phyloP scores from a whole-genome alignment of 2,797 vertebrate species.

The Merluccius polli region DNA sequence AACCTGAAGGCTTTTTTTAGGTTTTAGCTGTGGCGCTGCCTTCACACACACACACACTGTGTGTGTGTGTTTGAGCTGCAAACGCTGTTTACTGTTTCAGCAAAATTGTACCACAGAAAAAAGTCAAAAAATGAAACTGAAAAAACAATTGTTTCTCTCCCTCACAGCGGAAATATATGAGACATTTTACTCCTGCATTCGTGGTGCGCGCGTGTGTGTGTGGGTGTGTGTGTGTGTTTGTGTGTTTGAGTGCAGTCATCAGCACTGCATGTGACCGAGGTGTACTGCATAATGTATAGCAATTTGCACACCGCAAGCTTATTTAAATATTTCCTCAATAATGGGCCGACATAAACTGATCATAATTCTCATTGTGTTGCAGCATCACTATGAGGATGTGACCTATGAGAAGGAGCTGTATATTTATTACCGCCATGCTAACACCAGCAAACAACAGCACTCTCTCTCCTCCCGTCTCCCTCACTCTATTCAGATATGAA shows the following conservation, averaged over 20 bases:
- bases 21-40: background rate
- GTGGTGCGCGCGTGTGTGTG: conserved; percentile 4
- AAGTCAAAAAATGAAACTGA: background rate
- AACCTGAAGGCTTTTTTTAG: background rate
- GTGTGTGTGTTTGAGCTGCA: background rate
- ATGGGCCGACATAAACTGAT: conserved; percentile 13
- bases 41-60: background rate
- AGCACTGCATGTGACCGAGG: background rate
- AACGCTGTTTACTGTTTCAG: background rate
- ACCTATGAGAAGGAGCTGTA: conserved; percentile 22
- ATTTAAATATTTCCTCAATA: conserved; percentile 31
- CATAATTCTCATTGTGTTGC: conserved; percentile 24
- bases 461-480: background rate
- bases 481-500: conserved; percentile 32
- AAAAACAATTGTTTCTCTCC: background rate
- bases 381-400: conserved; percentile 10
- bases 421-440: conserved; percentile 27
- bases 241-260: background rate
- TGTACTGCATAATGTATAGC: background rate
- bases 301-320: conserved; percentile 13
- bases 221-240: conserved; percentile 10
- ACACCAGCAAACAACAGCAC: background rate
- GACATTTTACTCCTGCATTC: background rate
- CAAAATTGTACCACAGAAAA: background rate
- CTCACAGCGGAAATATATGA: background rate